These are phyloP conservation scores for Glaucopsyche alexis DNA, from an alignment of 2,888 invertebrate genomes.

Conservation along the genomic window DNA sequence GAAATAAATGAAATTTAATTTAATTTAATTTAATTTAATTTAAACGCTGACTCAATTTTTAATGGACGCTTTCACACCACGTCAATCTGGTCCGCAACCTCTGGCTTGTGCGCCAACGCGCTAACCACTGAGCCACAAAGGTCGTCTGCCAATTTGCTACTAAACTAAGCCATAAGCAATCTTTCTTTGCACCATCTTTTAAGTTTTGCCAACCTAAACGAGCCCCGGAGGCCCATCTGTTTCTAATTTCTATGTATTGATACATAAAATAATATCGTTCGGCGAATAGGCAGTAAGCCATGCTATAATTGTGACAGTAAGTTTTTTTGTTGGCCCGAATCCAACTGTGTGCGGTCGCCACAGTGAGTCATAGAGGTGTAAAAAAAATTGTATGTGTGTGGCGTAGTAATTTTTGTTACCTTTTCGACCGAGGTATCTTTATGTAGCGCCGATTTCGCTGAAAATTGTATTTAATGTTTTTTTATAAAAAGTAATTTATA, in stretches of 20 bases:
- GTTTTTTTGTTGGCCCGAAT: slow-evolving; percentile 22
- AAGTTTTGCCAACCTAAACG: background rate
- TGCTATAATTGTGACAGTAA: slow-evolving; percentile 23
- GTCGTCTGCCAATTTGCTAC: background rate
- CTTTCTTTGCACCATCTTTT: background rate
- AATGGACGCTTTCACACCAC: no score
- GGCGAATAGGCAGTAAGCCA: background rate
- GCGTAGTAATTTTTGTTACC: slow-evolving; percentile 2
- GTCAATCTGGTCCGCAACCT: no score
- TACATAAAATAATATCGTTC: slow-evolving; percentile 17
- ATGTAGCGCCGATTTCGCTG: slow-evolving; percentile 4
- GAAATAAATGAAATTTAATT: no score
- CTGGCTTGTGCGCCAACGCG: no score
- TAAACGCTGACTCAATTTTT: no score
- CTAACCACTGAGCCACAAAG: no score
- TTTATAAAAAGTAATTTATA: background rate
- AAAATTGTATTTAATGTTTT: background rate
- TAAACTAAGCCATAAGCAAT: background rate
- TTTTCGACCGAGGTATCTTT: slow-evolving; percentile 5
- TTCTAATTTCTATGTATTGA: slow-evolving; percentile 10
- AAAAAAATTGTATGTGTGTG: slow-evolving; percentile 27
- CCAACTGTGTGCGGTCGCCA: slow-evolving; percentile 27
- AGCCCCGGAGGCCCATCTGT: background rate
- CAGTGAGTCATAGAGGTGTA: slow-evolving; percentile 31
- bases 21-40: no score